Conservation (phyloP, 2,113 vertebrate genomes). For the Corydoras sp. region DNA sequence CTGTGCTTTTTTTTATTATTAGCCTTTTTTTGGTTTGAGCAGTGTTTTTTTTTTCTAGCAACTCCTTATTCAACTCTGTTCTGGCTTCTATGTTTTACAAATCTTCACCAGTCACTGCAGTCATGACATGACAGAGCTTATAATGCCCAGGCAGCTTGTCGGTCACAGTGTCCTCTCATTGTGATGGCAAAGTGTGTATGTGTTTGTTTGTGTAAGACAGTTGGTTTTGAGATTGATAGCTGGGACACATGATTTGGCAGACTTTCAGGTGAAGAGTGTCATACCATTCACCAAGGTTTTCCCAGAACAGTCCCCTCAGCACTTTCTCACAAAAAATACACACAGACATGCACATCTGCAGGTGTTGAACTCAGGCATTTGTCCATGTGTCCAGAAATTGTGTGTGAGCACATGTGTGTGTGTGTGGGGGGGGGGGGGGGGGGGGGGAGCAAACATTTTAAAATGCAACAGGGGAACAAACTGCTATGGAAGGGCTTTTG, state of each 20-base stretch:
- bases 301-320: slow-evolving; percentile 42
- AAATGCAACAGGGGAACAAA: slow-evolving; percentile 47
- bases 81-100: background rate
- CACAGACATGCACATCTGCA: slow-evolving; percentile 34
- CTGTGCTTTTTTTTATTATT: background rate
- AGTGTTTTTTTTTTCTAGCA: background rate
- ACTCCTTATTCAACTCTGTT: background rate
- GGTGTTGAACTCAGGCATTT: slow-evolving; percentile 28
- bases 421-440: slow-evolving; percentile 6
- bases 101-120: slow-evolving; percentile 9
- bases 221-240: slow-evolving; percentile 41
- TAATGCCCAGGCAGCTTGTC: slow-evolving; percentile 17
- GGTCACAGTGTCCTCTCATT: slow-evolving; percentile 28
- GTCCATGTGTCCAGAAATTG: slow-evolving; percentile 20
- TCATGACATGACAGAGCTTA: slow-evolving; percentile 32
- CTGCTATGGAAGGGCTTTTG: slow-evolving; percentile 64
- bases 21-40: background rate
- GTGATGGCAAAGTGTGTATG: slow-evolving; percentile 20
- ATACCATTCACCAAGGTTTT: slow-evolving; percentile 32
- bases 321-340: slow-evolving; percentile 25
- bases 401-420: background rate
- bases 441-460: slow-evolving; percentile 23
- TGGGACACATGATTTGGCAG: slow-evolving; percentile 27
- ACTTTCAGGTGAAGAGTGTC: slow-evolving; percentile 35
- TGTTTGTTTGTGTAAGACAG: slow-evolving; percentile 18